Percentiles rank a stretch among this genome's conserved stretches.
Evolutionary conservation across 30 jellyfish, hydroid and myxozoan genomes (phyloP).

Genomic region (Hydractinia symbiolongicarpus): DNA sequence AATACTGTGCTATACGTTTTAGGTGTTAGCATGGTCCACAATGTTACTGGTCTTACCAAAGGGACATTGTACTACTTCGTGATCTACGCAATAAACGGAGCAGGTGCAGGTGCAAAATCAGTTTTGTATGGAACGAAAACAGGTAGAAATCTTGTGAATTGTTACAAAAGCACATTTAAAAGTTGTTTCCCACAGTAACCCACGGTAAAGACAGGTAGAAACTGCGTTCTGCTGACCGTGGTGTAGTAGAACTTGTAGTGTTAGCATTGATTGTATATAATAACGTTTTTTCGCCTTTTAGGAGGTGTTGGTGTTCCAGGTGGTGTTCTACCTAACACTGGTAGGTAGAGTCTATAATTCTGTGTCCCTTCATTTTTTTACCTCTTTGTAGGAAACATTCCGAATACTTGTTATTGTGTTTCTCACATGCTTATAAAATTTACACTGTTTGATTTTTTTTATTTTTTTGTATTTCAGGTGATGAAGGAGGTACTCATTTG

Average conservation of each 20-base stretch:
- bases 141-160: conserved; percentile 23
- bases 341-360: neutral
- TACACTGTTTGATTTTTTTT: too few species aligned
- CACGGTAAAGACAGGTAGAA: too few species aligned
- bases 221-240: too few species aligned
- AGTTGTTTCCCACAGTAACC: too few species aligned
- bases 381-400: too few species aligned
- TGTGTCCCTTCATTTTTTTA: too few species aligned
- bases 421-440: too few species aligned
- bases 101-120: conserved; percentile 81
- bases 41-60: conserved; percentile 70
- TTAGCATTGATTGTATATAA: too few species aligned
- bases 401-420: too few species aligned
- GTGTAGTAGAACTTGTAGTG: too few species aligned
- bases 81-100: conserved; percentile 71
- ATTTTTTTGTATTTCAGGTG: neutral
- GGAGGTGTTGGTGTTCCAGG: conserved; percentile 34
- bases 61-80: conserved; percentile 62
- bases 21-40: conserved; percentile 71
- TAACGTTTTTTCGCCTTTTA: neutral
- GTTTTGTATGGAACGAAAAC: conserved; percentile 39
- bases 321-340: conserved; percentile 28
- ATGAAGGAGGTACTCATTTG: neutral
- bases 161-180: too few species aligned
- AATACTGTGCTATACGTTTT: neutral